phyloP scores from a whole-genome alignment of 2,113 vertebrate species.

The Xiphorhynchus elegans region DNA sequence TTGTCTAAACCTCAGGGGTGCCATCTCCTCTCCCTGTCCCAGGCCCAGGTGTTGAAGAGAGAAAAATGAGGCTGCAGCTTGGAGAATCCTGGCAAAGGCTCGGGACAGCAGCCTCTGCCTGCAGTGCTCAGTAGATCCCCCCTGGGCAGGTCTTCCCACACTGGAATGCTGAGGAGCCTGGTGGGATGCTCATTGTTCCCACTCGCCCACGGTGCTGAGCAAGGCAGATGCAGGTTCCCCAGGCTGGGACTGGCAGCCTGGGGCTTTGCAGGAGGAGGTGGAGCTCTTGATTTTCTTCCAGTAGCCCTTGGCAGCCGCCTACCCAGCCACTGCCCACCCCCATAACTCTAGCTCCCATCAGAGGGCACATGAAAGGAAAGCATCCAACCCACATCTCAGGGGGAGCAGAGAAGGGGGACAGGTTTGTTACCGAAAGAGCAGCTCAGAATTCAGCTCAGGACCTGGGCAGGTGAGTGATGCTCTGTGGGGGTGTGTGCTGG shows the following conservation, averaged over 20 bases:
- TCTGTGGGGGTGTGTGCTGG: fast-evolving
- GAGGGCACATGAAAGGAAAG: background rate
- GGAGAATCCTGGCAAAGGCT: background rate
- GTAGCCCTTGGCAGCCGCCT: background rate
- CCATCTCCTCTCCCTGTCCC: background rate
- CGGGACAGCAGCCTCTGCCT: background rate
- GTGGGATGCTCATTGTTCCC: background rate
- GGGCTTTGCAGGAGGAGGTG: background rate
- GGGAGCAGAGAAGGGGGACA: fast-evolving
- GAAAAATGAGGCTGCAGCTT: background rate
- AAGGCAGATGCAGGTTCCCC: background rate
- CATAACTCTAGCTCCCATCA: background rate
- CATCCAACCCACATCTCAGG: fast-evolving
- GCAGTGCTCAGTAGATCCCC: background rate
- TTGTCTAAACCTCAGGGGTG: fast-evolving
- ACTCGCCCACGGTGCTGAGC: fast-evolving
- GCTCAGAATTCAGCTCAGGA: background rate
- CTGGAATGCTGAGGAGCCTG: background rate
- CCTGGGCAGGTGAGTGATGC: background rate
- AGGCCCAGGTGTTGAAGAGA: fast-evolving
- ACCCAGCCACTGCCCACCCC: too few relatives aligned
- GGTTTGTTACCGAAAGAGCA: background rate
- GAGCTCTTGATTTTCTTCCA: background rate
- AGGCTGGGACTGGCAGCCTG: background rate
- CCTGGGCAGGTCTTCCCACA: background rate